A percentile compares a stretch with the other conserved stretches of the same genome.
phyloP scores from a whole-genome alignment of 2,113 vertebrate species.

The Tyto alba region DNA sequence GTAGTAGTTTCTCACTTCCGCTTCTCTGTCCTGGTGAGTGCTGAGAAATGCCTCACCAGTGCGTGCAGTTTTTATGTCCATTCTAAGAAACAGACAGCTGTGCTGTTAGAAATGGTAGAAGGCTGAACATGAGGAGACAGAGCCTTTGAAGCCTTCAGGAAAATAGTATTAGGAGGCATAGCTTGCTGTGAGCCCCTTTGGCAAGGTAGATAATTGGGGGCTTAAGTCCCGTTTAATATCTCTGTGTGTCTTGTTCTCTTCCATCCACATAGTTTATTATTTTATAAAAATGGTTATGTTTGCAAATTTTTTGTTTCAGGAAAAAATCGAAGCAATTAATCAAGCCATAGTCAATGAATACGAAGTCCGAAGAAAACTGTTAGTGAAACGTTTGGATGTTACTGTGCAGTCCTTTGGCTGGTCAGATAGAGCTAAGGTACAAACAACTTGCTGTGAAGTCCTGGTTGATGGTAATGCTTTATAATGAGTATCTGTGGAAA shows the following conservation, averaged over 20 bases:
- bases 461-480: background rate
- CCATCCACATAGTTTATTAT: background rate
- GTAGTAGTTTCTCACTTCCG: background rate
- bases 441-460: background rate
- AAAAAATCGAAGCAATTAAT: conserved; percentile 97
- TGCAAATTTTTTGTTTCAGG: conserved; percentile 74
- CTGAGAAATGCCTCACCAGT: background rate
- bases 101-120: background rate
- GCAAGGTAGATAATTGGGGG: background rate
- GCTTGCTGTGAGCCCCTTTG: background rate
- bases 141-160: background rate
- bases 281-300: no score
- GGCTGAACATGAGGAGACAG: background rate
- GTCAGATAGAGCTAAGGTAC: conserved; percentile 97
- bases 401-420: conserved; percentile 98
- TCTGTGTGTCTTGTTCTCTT: background rate
- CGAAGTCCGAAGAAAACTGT: conserved; percentile 92
- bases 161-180: background rate
- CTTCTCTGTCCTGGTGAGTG: background rate
- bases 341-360: conserved; percentile 95
- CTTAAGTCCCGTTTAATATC: background rate
- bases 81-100: background rate
- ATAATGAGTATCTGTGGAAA: background rate
- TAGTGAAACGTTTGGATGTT: conserved; percentile 96
- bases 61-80: background rate